Base-by-base conservation (phyloP, 2,797 vertebrate species). In the Pristis pectinata region DNA sequence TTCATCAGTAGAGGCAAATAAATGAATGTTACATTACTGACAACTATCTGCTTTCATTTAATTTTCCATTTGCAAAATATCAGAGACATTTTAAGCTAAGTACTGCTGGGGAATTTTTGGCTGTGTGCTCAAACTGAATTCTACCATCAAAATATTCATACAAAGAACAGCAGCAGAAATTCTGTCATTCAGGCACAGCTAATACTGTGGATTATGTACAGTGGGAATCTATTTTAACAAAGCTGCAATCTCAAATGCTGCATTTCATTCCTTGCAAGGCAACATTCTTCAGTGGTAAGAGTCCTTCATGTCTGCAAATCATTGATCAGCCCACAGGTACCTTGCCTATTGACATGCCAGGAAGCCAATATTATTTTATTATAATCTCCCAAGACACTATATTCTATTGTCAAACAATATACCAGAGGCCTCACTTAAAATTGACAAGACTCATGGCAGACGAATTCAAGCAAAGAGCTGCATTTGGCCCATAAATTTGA, bases 331-430 rank as follows among this genome's bases (percentile, higher is more conserved):
- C 44, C 41, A 93, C 22, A 74, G 67, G 3, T 72, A 93, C 70
- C 44, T 72, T 74, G 34, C 92, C 44, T 74, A 34, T 53, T 13
- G 92, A 44, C 41, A 72, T 49, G 27, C 49, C 37, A 74, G 67
- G 41, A 44, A 93, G 67, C 7, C 92, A 93, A 74, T 94, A 74
- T 34, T 34, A 94, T 94, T 94, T 94, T 76, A 91, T 53, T 53
- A 74, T n/a, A 76, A 34, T 3, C 44, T 94, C 70, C 27, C 7
- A 44, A 76, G 41, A 15, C 6, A 19, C 70, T 53, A 27, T 76
- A 30, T 56, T 76, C 30, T 53, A 6, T 70, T 49, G 49, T 49
- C 34, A 56, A 53, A 74, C 67, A 76, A 30, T 74, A 74, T 72
- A 49, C 44, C 30, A 11, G 44, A 44, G 41, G 49, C 11, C 72